Percentiles rank a stretch among this genome's conserved stretches.
phyloP scores from a whole-genome alignment of 2,797 vertebrate species.

The Protonibea diacanthus region DNA sequence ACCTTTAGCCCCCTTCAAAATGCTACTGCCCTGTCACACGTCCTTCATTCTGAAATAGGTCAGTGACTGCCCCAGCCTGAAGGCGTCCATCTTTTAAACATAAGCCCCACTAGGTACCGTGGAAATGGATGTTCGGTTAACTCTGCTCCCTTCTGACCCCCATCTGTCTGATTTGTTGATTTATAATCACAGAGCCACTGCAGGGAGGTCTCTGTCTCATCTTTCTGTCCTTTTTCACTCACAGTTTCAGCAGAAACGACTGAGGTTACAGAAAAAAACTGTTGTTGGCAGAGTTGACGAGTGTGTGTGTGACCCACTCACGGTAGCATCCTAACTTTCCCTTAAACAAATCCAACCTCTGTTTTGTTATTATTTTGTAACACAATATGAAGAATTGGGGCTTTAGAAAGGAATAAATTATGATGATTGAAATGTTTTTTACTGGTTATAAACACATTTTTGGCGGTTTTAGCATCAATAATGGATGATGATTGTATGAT shows the following conservation, averaged over 20 bases:
- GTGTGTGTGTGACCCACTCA: constrained; percentile 9
- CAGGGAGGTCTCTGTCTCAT: constrained; percentile 67
- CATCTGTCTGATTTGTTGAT: constrained; percentile 70
- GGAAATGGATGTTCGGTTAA: constrained; percentile 62
- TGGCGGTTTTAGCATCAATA: constrained; percentile 14
- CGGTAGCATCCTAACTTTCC: constrained; percentile 19
- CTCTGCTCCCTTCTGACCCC: constrained; percentile 68
- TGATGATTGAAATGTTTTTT: constrained; percentile 34
- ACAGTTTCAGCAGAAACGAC: constrained; percentile 48
- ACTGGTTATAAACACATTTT: constrained; percentile 25
- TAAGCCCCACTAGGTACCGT: constrained; percentile 56
- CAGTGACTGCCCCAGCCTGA: constrained; percentile 54
- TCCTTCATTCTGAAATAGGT: constrained; percentile 70
- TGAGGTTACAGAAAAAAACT: constrained; percentile 23
- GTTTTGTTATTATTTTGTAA: constrained; percentile 39
- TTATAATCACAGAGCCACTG: constrained; percentile 71
- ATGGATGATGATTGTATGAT: constrained; percentile 48
- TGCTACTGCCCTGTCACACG: constrained; percentile 56
- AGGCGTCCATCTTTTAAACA: constrained; percentile 70
- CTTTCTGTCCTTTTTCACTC: constrained; percentile 61
- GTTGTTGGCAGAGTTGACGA: constrained; percentile 21
- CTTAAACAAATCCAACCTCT: constrained; percentile 33
- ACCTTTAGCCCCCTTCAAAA: constrained; percentile 68
- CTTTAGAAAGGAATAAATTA: constrained; percentile 30
- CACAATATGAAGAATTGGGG: constrained; percentile 23